phyloP scores from a whole-genome alignment of 2,797 vertebrate species.

The Sarcoramphus papa region DNA sequence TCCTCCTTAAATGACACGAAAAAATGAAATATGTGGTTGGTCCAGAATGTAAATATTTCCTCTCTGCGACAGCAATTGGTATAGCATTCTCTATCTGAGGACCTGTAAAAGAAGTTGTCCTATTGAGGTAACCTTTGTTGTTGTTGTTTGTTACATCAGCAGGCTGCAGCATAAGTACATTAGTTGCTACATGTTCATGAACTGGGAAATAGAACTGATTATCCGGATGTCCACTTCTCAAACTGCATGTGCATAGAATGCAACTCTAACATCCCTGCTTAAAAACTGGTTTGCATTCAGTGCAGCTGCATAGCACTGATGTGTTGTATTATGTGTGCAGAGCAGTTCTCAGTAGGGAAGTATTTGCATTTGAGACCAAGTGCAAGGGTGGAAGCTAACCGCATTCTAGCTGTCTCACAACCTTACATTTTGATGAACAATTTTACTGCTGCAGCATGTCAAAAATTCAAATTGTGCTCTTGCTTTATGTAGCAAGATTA shows the following conservation, averaged over 20 bases:
- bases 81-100: neutral
- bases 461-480: neutral
- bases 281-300: neutral
- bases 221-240: accelerated
- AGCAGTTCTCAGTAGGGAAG: neutral
- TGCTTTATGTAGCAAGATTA: neutral
- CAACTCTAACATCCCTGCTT: neutral
- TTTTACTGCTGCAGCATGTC: neutral
- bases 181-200: neutral
- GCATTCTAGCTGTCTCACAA: neutral
- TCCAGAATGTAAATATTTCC: neutral
- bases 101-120: neutral
- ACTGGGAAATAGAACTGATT: neutral
- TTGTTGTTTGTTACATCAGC: neutral
- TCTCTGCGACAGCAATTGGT: neutral
- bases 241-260: neutral
- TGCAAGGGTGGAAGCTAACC: neutral
- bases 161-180: neutral
- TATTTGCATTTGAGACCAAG: neutral
- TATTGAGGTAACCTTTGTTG: neutral
- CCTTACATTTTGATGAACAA: neutral
- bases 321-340: neutral
- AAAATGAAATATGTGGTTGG: neutral
- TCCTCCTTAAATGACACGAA: neutral
- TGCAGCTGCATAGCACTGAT: neutral